Evolutionary conservation across 2,888 invertebrate species (phyloP).

Genomic region (Pheosia gnoma): DNA sequence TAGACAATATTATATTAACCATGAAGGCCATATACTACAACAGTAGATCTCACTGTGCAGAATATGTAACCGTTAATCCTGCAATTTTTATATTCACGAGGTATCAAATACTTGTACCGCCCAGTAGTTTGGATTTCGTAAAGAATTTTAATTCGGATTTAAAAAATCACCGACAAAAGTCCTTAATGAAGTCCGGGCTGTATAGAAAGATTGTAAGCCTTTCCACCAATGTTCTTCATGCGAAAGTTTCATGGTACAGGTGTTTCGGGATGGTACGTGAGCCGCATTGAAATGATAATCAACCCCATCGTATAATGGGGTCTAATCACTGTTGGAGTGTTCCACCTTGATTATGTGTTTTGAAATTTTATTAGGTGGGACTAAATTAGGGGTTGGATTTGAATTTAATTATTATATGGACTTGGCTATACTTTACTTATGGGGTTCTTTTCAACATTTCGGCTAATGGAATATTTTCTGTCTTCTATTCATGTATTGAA

Average conservation of each 20-base stretch:
- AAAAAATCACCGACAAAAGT: background rate
- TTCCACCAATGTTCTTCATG: background rate
- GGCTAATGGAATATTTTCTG: too few species aligned
- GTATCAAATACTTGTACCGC: too few species aligned
- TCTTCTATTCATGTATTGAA: too few species aligned
- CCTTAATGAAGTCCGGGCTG: background rate
- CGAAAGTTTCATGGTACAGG: conserved; percentile 31
- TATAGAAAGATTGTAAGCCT: background rate
- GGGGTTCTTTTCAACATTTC: conserved; percentile 9
- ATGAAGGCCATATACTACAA: too few species aligned
- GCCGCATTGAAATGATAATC: conserved; percentile 36
- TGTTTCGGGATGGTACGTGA: conserved; percentile 31
- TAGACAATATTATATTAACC: too few species aligned
- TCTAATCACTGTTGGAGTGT: conserved; percentile 29
- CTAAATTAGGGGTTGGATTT: too few species aligned
- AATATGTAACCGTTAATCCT: too few species aligned
- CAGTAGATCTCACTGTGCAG: too few species aligned
- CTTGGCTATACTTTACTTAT: conserved; percentile 18
- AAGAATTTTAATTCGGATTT: background rate
- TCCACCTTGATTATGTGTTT: conserved; percentile 14
- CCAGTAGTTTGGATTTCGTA: background rate
- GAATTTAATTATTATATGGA: too few species aligned
- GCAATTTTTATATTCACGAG: too few species aligned
- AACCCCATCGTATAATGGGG: conserved; percentile 30
- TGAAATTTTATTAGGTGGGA: background rate